Evolutionary conservation across 2,113 vertebrate species (phyloP), one percentile per base, ranked within the genome.

Genomic region (Agapornis roseicollis): DNA sequence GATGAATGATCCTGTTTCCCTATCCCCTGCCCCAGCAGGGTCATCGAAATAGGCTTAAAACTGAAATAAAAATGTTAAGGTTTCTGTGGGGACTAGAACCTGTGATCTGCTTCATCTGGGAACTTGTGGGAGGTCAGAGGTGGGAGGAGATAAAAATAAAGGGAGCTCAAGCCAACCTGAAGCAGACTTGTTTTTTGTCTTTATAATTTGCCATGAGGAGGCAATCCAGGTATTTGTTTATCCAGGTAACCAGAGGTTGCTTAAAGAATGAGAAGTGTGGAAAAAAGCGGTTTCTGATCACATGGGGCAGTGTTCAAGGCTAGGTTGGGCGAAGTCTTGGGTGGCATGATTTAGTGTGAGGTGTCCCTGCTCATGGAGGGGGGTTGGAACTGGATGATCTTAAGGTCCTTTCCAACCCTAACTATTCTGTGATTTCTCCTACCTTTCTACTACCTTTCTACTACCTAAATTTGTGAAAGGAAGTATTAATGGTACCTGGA

Each of bases 41-140:
- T 94, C 94, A 97, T 90, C 97, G 96, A 97, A 98, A 98, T 97
- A 97, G 98, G 96, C 97, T 98, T 98, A 97, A 98, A 98, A 98
- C 98, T 96, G 97, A 98, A 98, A 98, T 97, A 98, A 98, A 98
- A 98, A 97, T 98, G 97, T 97, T 95, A 89, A 93, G 95, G 90
- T 95, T 98, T 98, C 98, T 97, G 97, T 97, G 94, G 93, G 97
- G 83, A 49, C 89, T 94, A 85, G 96, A 98, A 97, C 95, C 94
- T 97, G 93, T 97, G 97, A 97, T 98, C 97, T 97, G 96, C 98
- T 98, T 98, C 94, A 98, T 87, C 80, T 98, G 97, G 97, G 78
- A 94, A 80, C 78, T 91, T 92, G 68, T 18, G 56, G 84, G 84
- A 86, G 42, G 17, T 80, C 27, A 27, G 65, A 93, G 9, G 17